Conservation (phyloP, 2,797 vertebrate species). For the Aldrovandia affinis region DNA sequence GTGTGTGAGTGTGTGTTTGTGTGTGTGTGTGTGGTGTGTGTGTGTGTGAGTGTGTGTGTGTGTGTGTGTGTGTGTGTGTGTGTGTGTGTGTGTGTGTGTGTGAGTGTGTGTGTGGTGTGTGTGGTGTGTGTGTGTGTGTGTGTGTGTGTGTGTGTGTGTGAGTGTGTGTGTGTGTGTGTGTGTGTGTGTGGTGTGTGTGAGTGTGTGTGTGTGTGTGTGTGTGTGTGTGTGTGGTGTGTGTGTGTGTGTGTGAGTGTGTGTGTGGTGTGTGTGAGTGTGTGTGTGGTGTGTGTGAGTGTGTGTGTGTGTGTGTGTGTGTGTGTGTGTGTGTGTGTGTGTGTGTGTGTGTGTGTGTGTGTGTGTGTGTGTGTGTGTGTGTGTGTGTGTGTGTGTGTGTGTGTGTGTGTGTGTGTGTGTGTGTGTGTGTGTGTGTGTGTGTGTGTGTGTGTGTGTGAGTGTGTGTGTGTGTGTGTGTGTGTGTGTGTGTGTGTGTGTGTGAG, state of each 20-base stretch:
- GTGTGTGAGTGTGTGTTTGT: too few relatives aligned
- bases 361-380: too few relatives aligned
- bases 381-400: too few relatives aligned
- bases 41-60: conserved; percentile 1
- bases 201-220: too few relatives aligned
- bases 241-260: background rate
- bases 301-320: background rate
- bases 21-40: too few relatives aligned
- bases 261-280: conserved; percentile 14
- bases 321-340: background rate
- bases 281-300: too few relatives aligned
- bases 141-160: background rate
- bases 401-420: conserved; percentile 12
- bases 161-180: background rate
- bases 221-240: conserved; percentile 8
- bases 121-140: background rate
- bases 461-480: background rate
- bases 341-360: too few relatives aligned
- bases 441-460: conserved; percentile 19
- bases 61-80: background rate
- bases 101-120: background rate
- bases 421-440: background rate
- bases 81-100: conserved; percentile 22
- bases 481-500: background rate
- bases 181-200: too few relatives aligned